Conservation (phyloP, 2,797 vertebrate genomes). For the Balearica regulorum region DNA sequence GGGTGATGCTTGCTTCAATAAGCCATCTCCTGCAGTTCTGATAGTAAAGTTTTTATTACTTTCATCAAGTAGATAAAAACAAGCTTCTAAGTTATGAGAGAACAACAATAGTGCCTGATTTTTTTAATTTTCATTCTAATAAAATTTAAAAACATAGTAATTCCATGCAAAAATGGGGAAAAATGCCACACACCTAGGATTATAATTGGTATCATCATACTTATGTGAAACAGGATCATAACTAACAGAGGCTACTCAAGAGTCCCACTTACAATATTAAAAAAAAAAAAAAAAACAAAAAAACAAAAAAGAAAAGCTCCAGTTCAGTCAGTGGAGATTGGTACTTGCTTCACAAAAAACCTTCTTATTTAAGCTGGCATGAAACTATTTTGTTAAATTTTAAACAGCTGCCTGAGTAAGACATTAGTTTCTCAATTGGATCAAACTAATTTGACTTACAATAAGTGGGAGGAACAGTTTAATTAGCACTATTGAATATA, state of each 20-base stretch:
- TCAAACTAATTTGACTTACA: conserved; percentile 43
- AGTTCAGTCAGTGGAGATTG: neutral
- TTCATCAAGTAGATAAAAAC: neutral
- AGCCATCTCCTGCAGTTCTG: neutral
- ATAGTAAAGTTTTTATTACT: conserved; percentile 1
- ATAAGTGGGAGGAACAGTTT: conserved; percentile 5
- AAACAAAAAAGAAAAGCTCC: neutral
- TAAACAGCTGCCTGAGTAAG: conserved; percentile 12
- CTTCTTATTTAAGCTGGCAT: neutral
- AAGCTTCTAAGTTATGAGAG: neutral
- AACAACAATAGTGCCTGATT: neutral
- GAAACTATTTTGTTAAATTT: neutral
- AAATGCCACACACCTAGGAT: neutral
- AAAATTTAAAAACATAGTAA: neutral
- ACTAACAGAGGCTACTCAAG: neutral
- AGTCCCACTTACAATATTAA: neutral
- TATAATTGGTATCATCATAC: neutral
- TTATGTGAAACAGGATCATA: neutral
- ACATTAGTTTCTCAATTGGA: conserved; percentile 7
- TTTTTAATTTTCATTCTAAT: neutral
- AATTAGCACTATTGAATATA: conserved; percentile 38
- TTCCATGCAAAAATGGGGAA: neutral
- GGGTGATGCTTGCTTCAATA: neutral
- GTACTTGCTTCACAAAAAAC: neutral
- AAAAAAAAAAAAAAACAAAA: neutral